phyloP scores from a whole-genome alignment of 2,797 vertebrate species.

The Sebastes flavidus region DNA sequence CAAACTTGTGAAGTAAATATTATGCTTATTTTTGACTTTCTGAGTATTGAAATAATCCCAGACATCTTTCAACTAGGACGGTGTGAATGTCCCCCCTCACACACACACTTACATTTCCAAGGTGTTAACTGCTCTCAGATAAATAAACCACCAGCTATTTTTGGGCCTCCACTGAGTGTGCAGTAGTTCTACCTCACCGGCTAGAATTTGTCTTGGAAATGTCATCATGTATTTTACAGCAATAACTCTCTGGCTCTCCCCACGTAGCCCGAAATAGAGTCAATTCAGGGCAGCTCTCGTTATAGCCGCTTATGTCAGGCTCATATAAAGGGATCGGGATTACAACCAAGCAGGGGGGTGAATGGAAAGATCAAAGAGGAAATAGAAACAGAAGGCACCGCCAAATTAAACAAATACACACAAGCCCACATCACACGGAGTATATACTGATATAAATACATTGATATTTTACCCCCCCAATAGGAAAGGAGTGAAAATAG shows the following conservation, averaged over 20 bases:
- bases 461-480: background rate
- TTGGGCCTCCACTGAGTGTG: slow-evolving; percentile 75
- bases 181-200: slow-evolving; percentile 65
- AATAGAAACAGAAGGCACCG: slow-evolving; percentile 4
- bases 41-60: background rate
- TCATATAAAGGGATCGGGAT: slow-evolving; percentile 28
- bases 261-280: slow-evolving; percentile 78
- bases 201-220: slow-evolving; percentile 79
- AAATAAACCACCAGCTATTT: slow-evolving; percentile 83
- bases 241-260: slow-evolving; percentile 61
- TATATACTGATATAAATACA: background rate
- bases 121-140: slow-evolving; percentile 85
- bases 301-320: slow-evolving; percentile 57
- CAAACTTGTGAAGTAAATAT: background rate
- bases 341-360: slow-evolving; percentile 13
- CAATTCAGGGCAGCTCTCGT: slow-evolving; percentile 8
- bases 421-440: background rate
- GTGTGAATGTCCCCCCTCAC: slow-evolving; percentile 29
- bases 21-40: background rate
- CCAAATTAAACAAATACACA: slow-evolving; percentile 2
- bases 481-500: background rate
- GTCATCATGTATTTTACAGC: slow-evolving; percentile 79
- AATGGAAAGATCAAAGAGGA: slow-evolving; percentile 33
- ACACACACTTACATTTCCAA: slow-evolving; percentile 46
- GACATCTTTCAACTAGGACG: slow-evolving; percentile 26